Evolutionary conservation across 2,888 invertebrate genomes (phyloP), one percentile per base, ranked within the genome.

Genomic region (Chromoteleia sp.): DNA sequence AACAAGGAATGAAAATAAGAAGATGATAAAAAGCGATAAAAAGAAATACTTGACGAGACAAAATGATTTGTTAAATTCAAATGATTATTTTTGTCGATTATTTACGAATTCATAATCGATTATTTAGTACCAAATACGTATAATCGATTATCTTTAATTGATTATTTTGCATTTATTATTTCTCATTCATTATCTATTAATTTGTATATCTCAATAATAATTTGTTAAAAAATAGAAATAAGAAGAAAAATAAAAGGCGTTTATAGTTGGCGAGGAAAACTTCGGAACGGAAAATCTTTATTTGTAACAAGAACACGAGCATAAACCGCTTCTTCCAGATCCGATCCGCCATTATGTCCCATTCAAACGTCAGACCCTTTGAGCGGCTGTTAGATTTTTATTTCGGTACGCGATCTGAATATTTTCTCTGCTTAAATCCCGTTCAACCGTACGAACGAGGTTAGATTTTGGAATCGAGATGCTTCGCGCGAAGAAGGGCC

Each of bases 361-460:
- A 84, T 84, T 84, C 83, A 84, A 81, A 84, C 74, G 75, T 83
- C 83, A 84, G 85, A 80, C 80, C 83, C 81, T 84, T 83, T 84
- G 76, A 84, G 63, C 75, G 79, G 83, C 82, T 58, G 84, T 84
- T 85, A 83, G 86, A 86, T 84, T 87, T 87, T 86, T 86, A 87
- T 86, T 86, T 84, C 54, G 56, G 63, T 83, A 78, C 65, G 83
- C 68, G 76, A 76, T 76, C 80, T 79, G 81, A 85, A 85, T 85
- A 83, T 85, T 84, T 83, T 82, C 82, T 78, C 78, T 77, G 78
- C 80, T 81, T 82, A 84, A 84, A 82, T 68, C 61, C 85, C 56
- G 83, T 83, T 84, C 67, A 83, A 36, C 8, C 52, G 8, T 29
- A 29, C 19, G 54, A 80, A 63, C 58, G 59, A 61, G 70, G 63